Conservation (phyloP, 2,888 invertebrate species). For the Erebia epiphron region DNA sequence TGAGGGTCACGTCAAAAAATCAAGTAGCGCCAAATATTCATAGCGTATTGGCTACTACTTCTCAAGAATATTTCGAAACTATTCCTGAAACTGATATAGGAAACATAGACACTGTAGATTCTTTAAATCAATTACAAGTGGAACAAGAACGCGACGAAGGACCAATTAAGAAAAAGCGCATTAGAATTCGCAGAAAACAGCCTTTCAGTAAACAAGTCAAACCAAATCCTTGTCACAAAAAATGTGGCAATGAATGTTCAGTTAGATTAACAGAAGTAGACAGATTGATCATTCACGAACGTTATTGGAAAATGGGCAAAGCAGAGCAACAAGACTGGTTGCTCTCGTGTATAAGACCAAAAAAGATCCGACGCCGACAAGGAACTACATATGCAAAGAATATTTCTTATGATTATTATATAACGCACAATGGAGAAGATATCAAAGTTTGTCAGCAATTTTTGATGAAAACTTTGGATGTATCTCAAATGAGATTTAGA, state of each 20-base stretch:
- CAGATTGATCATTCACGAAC: slow-evolving; percentile 16
- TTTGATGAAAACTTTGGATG: slow-evolving; percentile 25
- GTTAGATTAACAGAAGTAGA: slow-evolving; percentile 13
- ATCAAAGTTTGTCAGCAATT: slow-evolving; percentile 24
- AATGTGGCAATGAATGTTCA: slow-evolving; percentile 16
- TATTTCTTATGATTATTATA: slow-evolving; percentile 18
- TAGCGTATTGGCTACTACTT: slow-evolving; percentile 1
- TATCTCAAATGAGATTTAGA: slow-evolving; percentile 25
- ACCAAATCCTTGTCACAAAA: slow-evolving; percentile 22
- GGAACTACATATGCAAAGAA: slow-evolving; percentile 3
- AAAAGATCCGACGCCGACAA: slow-evolving; percentile 15
- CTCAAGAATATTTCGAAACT: slow-evolving; percentile 17
- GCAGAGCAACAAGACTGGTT: slow-evolving; percentile 13
- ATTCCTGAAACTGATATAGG: not conserved
- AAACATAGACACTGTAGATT: not conserved
- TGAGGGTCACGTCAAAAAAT: slow-evolving; percentile 15
- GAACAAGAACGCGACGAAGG: not conserved
- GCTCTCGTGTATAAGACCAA: slow-evolving; percentile 18
- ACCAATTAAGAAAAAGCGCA: slow-evolving; percentile 4
- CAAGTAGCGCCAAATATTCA: slow-evolving; percentile 21
- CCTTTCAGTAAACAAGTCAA: slow-evolving; percentile 15
- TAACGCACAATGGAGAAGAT: slow-evolving; percentile 11
- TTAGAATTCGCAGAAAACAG: slow-evolving; percentile 4
- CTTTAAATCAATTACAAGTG: slow-evolving; percentile 16
- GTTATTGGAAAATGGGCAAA: slow-evolving; percentile 23